A percentile compares a stretch with the other conserved stretches of the same genome.
Conservation (phyloP, 35 echinoderm and acorn worm genomes). For the Hemicentrotus pulcherrimus region DNA sequence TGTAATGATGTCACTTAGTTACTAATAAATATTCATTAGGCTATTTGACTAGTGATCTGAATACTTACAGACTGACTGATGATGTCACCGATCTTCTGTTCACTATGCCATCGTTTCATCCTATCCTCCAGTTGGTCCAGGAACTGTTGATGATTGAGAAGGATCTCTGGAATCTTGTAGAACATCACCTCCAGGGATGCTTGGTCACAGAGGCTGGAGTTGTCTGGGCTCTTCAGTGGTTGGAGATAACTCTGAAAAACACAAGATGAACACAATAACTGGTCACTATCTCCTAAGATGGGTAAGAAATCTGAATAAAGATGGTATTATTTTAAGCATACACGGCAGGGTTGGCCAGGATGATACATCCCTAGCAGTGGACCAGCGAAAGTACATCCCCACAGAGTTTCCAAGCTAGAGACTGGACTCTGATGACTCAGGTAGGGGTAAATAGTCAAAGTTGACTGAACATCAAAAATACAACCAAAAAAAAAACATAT, state of each 20-base stretch:
- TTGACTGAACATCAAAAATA: too few species aligned
- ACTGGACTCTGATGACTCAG: too few species aligned
- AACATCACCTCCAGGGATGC: slow-evolving; percentile 87
- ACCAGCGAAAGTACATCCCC: too few species aligned
- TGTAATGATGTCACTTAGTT: background rate
- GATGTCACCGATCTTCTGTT: slow-evolving; percentile 91
- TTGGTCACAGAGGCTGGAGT: slow-evolving; percentile 78
- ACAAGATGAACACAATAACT: background rate
- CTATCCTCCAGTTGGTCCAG: slow-evolving; percentile 85
- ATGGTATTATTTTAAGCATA: too few species aligned
- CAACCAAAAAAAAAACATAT: too few species aligned
- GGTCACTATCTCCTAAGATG: too few species aligned
- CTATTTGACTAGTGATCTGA: too few species aligned
- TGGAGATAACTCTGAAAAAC: slow-evolving; percentile 78
- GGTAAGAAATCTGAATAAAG: too few species aligned
- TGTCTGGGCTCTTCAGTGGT: slow-evolving; percentile 95
- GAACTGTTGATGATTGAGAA: slow-evolving; percentile 85
- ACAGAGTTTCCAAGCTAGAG: too few species aligned
- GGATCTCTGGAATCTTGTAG: slow-evolving; percentile 97
- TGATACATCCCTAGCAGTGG: too few species aligned
- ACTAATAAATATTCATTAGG: background rate
- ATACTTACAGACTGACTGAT: slow-evolving; percentile 88
- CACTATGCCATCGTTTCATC: slow-evolving; percentile 83
- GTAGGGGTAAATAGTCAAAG: too few species aligned
- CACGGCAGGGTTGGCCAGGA: too few species aligned